phyloP scores from a whole-genome alignment of 2,113 vertebrate genomes.

The Orthonyx spaldingii region DNA sequence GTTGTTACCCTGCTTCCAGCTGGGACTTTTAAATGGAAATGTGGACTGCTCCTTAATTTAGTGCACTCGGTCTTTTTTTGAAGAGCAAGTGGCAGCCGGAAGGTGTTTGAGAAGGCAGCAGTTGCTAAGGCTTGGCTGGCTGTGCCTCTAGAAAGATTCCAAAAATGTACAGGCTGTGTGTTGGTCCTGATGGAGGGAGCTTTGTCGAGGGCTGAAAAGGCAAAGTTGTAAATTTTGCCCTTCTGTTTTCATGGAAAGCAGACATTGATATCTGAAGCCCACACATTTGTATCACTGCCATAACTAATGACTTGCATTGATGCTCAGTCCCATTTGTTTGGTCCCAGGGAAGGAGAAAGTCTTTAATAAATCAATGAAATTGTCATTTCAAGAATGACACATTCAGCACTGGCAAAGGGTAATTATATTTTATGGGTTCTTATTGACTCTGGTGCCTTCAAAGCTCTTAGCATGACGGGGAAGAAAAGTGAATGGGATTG shows the following conservation, averaged over 20 bases:
- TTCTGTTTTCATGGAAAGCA: conserved; percentile 49
- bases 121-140: not conserved
- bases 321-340: conserved; percentile 31
- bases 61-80: not conserved
- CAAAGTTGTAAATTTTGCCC: conserved; percentile 62
- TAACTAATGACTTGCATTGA: conserved; percentile 66
- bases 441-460: conserved; percentile 33
- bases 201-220: conserved; percentile 37
- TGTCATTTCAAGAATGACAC: conserved; percentile 65
- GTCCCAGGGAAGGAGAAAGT: conserved; percentile 22
- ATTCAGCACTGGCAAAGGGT: conserved; percentile 54
- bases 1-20: conserved; percentile 48
- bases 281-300: conserved; percentile 53
- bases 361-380: conserved; percentile 64
- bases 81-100: not conserved
- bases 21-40: conserved; percentile 52
- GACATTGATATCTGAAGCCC: conserved; percentile 36
- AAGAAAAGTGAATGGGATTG: conserved; percentile 17
- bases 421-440: conserved; percentile 69
- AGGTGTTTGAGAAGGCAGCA: not conserved
- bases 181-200: conserved; percentile 5
- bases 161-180: conserved; percentile 3
- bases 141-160: conserved; percentile 19
- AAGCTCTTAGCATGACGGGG: conserved; percentile 2
- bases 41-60: conserved; percentile 4